phyloP scores from a whole-genome alignment of 2,113 vertebrate genomes.

The Varanus salvator region DNA sequence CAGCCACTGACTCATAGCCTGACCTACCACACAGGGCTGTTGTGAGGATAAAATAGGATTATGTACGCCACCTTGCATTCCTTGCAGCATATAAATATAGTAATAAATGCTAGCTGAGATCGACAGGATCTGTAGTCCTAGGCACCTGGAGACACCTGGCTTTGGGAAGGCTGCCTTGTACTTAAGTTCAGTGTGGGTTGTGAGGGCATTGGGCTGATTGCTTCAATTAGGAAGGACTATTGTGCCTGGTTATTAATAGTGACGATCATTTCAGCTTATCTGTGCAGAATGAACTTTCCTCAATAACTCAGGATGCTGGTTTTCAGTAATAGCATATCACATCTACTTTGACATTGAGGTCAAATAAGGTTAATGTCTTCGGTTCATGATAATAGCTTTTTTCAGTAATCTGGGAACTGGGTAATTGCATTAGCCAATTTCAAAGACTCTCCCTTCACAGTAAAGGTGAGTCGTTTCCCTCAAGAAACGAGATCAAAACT shows the following conservation, averaged over 20 bases:
- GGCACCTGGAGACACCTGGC: background rate
- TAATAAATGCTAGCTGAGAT: background rate
- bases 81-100: too few relatives aligned
- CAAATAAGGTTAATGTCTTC: background rate
- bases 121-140: background rate
- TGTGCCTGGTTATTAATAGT: background rate
- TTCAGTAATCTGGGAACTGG: background rate
- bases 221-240: background rate
- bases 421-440: slow-evolving; percentile 14
- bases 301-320: background rate
- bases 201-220: background rate
- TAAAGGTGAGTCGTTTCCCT: background rate
- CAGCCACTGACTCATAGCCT: too few relatives aligned
- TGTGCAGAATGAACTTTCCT: background rate
- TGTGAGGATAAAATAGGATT: too few relatives aligned
- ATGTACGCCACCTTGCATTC: too few relatives aligned
- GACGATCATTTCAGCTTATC: background rate
- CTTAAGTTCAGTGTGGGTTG: too few relatives aligned
- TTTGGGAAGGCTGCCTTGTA: background rate
- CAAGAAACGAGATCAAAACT: background rate
- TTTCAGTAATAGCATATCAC: background rate
- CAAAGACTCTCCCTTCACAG: background rate
- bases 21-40: too few relatives aligned
- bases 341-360: background rate
- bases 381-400: background rate